Percentiles rank a stretch among this genome's conserved stretches.
phyloP scores from a whole-genome alignment of 2,888 invertebrate species.

The Anagyrus pseudococci region DNA sequence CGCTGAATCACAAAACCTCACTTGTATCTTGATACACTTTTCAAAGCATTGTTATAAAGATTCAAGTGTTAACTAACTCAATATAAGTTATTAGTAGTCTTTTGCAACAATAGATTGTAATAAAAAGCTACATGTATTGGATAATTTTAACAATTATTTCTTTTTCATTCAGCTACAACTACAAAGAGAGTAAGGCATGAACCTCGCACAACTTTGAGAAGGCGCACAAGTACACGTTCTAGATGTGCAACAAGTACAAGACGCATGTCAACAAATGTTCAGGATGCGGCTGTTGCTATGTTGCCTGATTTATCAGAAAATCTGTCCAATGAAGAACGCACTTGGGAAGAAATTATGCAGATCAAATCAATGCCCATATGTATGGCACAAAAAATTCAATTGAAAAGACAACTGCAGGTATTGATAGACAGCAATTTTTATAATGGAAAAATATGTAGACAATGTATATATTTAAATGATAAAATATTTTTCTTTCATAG shows the following conservation, averaged over 20 bases:
- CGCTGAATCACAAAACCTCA: too few relatives aligned
- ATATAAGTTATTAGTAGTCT: too few relatives aligned
- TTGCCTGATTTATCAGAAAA: conserved; percentile 85
- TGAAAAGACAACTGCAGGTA: conserved; percentile 81
- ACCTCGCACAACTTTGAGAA: conserved; percentile 70
- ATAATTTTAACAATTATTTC: too few relatives aligned
- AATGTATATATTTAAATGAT: conserved; percentile 32
- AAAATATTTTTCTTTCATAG: conserved; percentile 60
- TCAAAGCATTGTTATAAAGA: too few relatives aligned
- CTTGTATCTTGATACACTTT: too few relatives aligned
- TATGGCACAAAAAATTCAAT: conserved; percentile 81
- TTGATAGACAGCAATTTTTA: neutral
- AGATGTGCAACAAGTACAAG: conserved; percentile 65
- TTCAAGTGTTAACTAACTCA: too few relatives aligned
- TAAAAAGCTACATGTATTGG: too few relatives aligned
- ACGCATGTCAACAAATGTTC: conserved; percentile 64
- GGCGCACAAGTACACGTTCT: conserved; percentile 66
- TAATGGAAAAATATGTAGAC: conserved; percentile 21
- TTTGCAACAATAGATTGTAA: too few relatives aligned
- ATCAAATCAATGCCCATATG: conserved; percentile 85
- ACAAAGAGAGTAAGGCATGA: conserved; percentile 72
- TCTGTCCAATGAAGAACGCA: conserved; percentile 80
- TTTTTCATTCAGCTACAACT: conserved; percentile 65
- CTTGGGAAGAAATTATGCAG: conserved; percentile 86
- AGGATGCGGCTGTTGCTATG: conserved; percentile 79